Evolutionary conservation across 2,888 invertebrate species (phyloP), one percentile per base, ranked within the genome.

Genomic region (Ligdia adustata): DNA sequence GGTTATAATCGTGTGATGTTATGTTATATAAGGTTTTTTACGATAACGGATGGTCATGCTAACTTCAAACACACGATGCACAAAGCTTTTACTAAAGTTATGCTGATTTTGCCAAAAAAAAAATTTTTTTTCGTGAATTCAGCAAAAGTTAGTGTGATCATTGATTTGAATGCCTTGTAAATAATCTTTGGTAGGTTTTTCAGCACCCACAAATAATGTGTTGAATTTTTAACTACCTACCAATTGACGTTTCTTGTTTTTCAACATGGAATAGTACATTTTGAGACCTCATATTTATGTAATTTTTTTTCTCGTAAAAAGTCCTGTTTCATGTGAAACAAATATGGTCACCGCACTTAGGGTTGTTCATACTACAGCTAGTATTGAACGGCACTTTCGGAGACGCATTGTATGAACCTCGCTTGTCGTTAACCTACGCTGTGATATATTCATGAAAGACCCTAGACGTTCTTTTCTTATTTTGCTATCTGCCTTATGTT

Each of bases 351-450:
- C 66, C 59, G 50, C 57, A 54, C 63, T 61, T 57, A 51, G 72
- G 62, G 66, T 70, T 70, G 72, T 73, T 73, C 72, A 58, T 66
- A 72, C 59, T 55, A 16, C 16, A 16, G 5, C 16, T 22, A 54
- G 45, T 52, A 60, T 53, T 50, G 60, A 51, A 41, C 56, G 53
- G 49, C 49, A 52, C 50, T 33, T 44, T 64, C 70, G 69, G 69
- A 75, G 74, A 72, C 79, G 82, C 86, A 79, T 85, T 84, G 87
- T 85, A 82, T 87, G 87, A 85, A 81, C 84, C 83, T 85, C 79
- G 89, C 89, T 90, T 88, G 81, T 85, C 87, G 88, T 90, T 89
- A 88, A 88, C 89, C 82, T 79, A 76, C 81, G 79, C 71, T 72
- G 80, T 77, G 81, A 66, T 47, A 64, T 66, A 67, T 71, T 69